Evolutionary conservation across 2,888 invertebrate species (phyloP).

Genomic region (Teleiodes luculella): DNA sequence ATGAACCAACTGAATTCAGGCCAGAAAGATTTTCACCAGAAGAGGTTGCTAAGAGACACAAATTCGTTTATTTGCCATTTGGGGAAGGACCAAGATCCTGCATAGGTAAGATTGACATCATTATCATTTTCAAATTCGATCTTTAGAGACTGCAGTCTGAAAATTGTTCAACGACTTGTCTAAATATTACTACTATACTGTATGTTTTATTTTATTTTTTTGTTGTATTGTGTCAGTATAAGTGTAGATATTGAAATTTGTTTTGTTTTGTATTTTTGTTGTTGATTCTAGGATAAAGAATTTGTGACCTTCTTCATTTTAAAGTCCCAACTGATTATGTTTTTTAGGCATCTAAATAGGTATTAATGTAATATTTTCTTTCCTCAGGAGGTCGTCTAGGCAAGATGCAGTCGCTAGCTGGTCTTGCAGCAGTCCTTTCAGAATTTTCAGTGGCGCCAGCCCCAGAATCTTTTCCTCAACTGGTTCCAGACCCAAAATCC

Average conservation of each 20-base stretch:
- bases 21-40: constrained; percentile 31
- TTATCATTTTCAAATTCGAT: too few species aligned
- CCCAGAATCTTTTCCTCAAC: not conserved
- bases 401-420: constrained; percentile 1
- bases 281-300: too few species aligned
- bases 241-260: too few species aligned
- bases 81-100: constrained; percentile 31
- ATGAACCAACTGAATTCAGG: constrained; percentile 25
- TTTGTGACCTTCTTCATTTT: too few species aligned
- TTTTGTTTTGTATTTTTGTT: too few species aligned
- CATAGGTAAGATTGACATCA: constrained; percentile 27
- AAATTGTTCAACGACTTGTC: too few species aligned
- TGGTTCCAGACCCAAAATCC: not conserved
- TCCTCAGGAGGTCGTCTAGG: constrained; percentile 4
- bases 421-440: not conserved
- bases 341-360: not conserved
- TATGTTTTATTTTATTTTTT: too few species aligned
- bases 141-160: too few species aligned
- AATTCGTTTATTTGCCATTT: constrained; percentile 28
- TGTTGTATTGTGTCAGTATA: too few species aligned
- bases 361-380: not conserved
- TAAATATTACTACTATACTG: too few species aligned
- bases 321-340: too few species aligned
- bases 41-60: constrained; percentile 16
- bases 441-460: not conserved